A percentile compares a stretch with the other conserved stretches of the same genome.
phyloP scores from a whole-genome alignment of 2,888 invertebrate genomes.

The Caenorhabditis parvicauda region DNA sequence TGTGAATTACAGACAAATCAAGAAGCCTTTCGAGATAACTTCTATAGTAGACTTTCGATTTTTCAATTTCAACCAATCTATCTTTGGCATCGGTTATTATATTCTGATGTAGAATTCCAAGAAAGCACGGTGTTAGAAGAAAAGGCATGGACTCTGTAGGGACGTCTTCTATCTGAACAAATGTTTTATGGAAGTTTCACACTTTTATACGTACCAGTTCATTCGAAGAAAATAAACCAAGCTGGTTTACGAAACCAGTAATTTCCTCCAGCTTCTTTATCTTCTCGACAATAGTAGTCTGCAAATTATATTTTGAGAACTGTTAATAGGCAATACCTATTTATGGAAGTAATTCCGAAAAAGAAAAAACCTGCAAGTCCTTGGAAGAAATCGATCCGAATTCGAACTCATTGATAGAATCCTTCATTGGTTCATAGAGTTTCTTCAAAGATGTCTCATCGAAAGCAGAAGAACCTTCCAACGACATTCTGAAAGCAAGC shows the following conservation, averaged over 20 bases:
- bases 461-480: too few relatives aligned
- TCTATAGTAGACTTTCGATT: slow-evolving; percentile 39
- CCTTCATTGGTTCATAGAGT: too few relatives aligned
- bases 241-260: slow-evolving; percentile 23
- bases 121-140: slow-evolving; percentile 50
- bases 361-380: too few relatives aligned
- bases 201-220: slow-evolving; percentile 21
- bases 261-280: slow-evolving; percentile 28
- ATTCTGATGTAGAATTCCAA: slow-evolving; percentile 41
- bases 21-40: slow-evolving; percentile 42
- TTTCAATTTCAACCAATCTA: slow-evolving; percentile 32
- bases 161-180: slow-evolving; percentile 31
- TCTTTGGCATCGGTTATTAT: slow-evolving; percentile 17
- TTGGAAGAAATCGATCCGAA: too few relatives aligned
- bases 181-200: not conserved
- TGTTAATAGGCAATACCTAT: too few relatives aligned
- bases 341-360: too few relatives aligned
- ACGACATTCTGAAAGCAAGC: too few relatives aligned
- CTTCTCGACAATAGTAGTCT: too few relatives aligned
- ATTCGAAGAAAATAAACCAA: slow-evolving; percentile 43
- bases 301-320: too few relatives aligned
- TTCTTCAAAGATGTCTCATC: too few relatives aligned
- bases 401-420: too few relatives aligned
- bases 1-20: slow-evolving; percentile 33
- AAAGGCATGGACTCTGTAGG: slow-evolving; percentile 41